Conservation (phyloP, 2,797 vertebrate genomes). For the Coregonus ussuriensis region DNA sequence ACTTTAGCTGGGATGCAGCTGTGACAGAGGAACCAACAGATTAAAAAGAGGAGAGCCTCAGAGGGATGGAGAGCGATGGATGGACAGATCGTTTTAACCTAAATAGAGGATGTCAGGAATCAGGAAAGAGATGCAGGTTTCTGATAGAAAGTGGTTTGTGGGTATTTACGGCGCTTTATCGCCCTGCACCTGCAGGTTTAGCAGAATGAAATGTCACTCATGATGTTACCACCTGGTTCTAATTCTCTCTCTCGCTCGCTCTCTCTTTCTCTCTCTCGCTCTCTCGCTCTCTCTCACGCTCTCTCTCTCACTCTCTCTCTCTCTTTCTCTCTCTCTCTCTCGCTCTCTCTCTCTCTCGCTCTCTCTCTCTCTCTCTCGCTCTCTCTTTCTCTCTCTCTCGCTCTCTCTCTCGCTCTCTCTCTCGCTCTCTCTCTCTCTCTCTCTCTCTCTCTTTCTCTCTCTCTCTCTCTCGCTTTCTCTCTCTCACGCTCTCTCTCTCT, state of each 20-base stretch:
- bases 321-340: neutral
- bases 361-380: neutral
- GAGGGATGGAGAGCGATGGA: constrained; percentile 9
- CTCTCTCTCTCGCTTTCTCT: no score
- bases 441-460: no score
- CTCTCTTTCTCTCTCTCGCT: no score
- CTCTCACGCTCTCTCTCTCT: no score
- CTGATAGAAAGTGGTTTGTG: neutral
- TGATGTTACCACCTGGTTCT: neutral
- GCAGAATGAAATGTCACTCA: neutral
- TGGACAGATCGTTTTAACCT: constrained; percentile 12
- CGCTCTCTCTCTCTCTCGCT: neutral
- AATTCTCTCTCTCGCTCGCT: neutral
- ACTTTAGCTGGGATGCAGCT: constrained; percentile 12
- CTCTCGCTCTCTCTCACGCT: no score
- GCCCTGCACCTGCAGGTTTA: neutral
- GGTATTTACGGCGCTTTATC: neutral
- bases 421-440: no score
- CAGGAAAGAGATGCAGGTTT: neutral
- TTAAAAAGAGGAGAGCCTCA: constrained; percentile 2
- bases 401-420: no score
- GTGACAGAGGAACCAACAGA: constrained; percentile 18
- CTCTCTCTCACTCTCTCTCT: neutral
- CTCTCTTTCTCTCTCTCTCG: no score
- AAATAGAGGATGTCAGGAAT: neutral